Conservation (phyloP, 2,113 vertebrate species). For the rat (Rattus norvegicus) region DNA sequence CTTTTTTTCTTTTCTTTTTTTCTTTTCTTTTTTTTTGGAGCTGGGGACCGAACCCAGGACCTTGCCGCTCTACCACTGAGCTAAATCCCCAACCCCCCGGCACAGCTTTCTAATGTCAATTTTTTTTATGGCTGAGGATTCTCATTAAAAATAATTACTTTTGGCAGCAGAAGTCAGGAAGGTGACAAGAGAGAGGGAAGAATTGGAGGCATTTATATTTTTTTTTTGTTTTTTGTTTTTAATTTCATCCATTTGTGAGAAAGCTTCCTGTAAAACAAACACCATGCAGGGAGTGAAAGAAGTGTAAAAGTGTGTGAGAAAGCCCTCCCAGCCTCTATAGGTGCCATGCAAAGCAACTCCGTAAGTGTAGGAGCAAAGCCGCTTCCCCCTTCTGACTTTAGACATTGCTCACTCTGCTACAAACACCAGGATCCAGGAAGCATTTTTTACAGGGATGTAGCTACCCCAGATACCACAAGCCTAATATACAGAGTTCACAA, state of each 20-base stretch:
- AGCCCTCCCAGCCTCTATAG: constrained; percentile 9
- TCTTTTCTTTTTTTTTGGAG: no score
- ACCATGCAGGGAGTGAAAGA: neutral
- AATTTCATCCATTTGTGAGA: constrained; percentile 55
- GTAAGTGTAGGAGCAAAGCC: neutral
- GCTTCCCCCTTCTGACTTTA: neutral
- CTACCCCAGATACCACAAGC: neutral
- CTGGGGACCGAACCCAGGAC: no score
- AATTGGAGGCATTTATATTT: constrained; percentile 18
- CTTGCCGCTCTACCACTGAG: no score
- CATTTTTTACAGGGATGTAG: neutral
- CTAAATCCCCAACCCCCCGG: no score
- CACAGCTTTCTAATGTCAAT: constrained; percentile 72
- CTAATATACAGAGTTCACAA: neutral
- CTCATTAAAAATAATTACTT: constrained; percentile 82
- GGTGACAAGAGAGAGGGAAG: constrained; percentile 63
- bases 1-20: no score
- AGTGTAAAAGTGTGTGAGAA: neutral
- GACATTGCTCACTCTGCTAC: neutral
- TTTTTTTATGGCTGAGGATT: constrained; percentile 72
- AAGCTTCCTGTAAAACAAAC: constrained; percentile 61
- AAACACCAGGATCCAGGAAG: neutral
- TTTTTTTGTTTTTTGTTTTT: neutral
- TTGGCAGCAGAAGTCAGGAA: constrained; percentile 74
- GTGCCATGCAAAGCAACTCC: constrained; percentile 23